Percentiles rank a stretch among this genome's conserved stretches.
Conservation (phyloP, 1,140 invertebrate species). For the Chrysoperla carnea region DNA sequence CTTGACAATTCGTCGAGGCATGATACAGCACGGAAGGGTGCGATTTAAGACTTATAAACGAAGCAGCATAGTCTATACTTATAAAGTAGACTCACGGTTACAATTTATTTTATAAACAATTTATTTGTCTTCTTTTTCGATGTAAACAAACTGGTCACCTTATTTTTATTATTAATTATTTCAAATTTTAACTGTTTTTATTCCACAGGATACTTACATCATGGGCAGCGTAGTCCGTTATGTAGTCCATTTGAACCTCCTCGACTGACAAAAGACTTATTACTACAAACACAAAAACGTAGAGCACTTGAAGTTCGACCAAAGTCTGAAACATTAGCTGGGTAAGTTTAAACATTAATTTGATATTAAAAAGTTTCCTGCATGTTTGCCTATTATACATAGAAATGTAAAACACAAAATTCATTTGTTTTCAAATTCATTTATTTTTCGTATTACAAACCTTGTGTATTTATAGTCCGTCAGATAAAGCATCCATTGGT, state of each 20-base stretch:
- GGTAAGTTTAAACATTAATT: slow-evolving; percentile 32
- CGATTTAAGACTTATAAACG: no score
- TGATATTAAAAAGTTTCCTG: not conserved
- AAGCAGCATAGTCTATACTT: no score
- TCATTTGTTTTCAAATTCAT: not conserved
- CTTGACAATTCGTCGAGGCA: no score
- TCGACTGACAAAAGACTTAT: slow-evolving; percentile 57
- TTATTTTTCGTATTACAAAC: no score
- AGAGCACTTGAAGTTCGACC: slow-evolving; percentile 40
- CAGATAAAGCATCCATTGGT: no score
- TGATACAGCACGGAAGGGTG: no score
- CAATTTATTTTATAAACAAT: no score
- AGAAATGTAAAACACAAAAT: slow-evolving; percentile 1
- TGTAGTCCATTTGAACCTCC: slow-evolving; percentile 22
- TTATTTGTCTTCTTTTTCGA: no score
- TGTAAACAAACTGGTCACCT: no score
- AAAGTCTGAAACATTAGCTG: slow-evolving; percentile 47
- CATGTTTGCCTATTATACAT: not conserved
- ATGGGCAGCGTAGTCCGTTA: slow-evolving; percentile 18
- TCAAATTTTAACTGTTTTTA: slow-evolving; percentile 2
- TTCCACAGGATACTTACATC: slow-evolving; percentile 14
- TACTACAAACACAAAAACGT: slow-evolving; percentile 56
- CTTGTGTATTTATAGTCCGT: no score
- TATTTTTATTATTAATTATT: no score
- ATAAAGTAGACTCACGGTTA: no score